A percentile compares a stretch with the other conserved stretches of the same genome.
Evolutionary conservation across 2,797 vertebrate species (phyloP).

Genomic region (Pantherophis vulpinus): DNA sequence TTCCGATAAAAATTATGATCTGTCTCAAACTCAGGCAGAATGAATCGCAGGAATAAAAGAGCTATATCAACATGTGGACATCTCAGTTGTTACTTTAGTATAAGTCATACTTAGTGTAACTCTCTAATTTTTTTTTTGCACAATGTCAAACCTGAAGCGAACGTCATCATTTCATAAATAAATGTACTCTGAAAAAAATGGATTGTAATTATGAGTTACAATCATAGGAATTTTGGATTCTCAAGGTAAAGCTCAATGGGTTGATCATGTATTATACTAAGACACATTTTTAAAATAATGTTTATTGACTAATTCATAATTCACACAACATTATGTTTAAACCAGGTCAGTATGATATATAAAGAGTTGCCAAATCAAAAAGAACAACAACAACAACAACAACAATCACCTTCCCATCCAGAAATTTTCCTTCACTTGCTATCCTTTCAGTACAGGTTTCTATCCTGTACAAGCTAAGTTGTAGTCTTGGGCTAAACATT

Average conservation of each 20-base stretch:
- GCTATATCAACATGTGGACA: not conserved
- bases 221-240: not conserved
- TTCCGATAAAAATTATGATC: not conserved
- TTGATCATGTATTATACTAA: not conserved
- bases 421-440: not conserved
- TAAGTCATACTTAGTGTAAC: not conserved
- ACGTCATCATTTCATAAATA: not conserved
- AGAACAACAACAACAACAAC: not conserved
- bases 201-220: no score
- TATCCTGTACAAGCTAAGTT: not conserved
- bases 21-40: not conserved
- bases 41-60: not conserved
- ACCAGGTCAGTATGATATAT: not conserved
- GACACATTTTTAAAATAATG: not conserved
- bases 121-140: not conserved
- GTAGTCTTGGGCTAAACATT: not conserved
- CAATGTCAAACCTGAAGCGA: not conserved
- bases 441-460: not conserved
- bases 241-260: not conserved
- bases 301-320: not conserved
- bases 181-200: not conserved
- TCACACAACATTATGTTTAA: not conserved
- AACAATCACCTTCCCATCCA: not conserved
- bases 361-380: not conserved
- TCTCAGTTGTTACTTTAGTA: not conserved